Conservation (phyloP, 2,797 vertebrate genomes). For the Tarsius wallacei region DNA sequence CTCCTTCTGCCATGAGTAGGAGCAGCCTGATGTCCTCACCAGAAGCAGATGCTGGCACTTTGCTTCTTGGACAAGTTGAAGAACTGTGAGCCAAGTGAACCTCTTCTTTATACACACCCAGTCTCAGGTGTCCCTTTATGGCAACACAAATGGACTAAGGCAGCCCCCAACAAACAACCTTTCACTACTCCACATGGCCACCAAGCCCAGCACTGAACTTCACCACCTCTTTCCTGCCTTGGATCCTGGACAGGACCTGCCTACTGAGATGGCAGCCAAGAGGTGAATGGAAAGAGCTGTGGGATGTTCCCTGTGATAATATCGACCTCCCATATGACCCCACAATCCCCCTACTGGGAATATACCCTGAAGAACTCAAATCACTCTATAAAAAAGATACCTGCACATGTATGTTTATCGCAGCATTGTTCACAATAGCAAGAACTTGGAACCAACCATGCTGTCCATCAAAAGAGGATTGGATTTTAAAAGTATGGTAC, state of each 20-base stretch:
- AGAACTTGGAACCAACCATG: too few relatives aligned
- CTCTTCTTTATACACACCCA: not conserved
- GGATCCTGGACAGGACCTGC: not conserved
- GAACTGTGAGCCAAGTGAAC: not conserved
- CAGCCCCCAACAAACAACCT: not conserved
- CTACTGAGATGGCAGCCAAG: not conserved
- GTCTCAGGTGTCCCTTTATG: not conserved
- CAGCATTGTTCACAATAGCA: too few relatives aligned
- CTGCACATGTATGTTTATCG: too few relatives aligned
- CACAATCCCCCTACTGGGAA: too few relatives aligned
- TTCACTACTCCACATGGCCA: rapidly evolving
- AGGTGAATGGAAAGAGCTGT: not conserved
- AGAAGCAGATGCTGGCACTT: not conserved
- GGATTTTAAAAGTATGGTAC: too few relatives aligned
- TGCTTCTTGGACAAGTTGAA: not conserved
- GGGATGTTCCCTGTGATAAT: not conserved
- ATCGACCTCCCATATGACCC: too few relatives aligned
- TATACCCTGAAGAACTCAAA: too few relatives aligned
- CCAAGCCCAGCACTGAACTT: not conserved
- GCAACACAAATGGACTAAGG: not conserved
- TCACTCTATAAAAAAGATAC: too few relatives aligned
- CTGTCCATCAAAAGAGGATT: too few relatives aligned
- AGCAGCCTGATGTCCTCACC: not conserved
- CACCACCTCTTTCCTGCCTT: too few relatives aligned
- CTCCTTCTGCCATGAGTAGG: not conserved